These are phyloP conservation scores for Chelonia mydas DNA, from an alignment of 2,797 vertebrate species.

Conservation along the genomic window DNA sequence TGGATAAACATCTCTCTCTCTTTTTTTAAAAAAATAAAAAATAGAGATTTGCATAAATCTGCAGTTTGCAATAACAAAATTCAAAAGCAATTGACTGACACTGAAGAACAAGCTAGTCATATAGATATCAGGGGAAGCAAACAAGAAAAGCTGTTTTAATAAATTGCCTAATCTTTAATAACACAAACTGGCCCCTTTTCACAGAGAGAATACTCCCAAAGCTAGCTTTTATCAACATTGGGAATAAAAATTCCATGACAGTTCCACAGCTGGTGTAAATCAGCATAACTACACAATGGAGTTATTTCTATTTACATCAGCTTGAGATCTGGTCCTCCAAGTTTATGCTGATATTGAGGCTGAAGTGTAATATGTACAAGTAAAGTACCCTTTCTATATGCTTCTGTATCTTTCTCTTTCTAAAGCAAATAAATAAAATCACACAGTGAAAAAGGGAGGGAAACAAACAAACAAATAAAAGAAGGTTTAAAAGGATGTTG, in stretches of 20 bases:
- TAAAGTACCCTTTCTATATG: not conserved
- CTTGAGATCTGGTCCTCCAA: fast-evolving
- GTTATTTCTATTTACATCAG: not conserved
- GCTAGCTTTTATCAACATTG: not conserved
- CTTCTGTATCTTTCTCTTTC: not conserved
- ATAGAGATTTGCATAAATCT: not conserved
- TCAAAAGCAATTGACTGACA: not conserved
- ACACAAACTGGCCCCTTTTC: not conserved
- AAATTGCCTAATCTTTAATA: not conserved
- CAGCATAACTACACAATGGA: not conserved
- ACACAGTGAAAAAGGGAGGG: not conserved
- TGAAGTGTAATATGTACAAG: not conserved
- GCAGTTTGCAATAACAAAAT: not conserved
- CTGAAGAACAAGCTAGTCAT: not conserved
- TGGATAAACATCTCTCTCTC: not conserved
- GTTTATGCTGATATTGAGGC: not conserved
- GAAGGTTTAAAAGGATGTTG: too few relatives aligned
- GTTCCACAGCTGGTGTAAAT: not conserved
- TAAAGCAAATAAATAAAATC: not conserved
- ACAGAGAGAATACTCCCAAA: not conserved
- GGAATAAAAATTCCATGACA: not conserved
- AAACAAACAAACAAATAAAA: not conserved
- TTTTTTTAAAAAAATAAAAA: not conserved
- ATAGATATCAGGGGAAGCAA: not conserved
- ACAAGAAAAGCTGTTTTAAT: not conserved